Conservation (phyloP, 2,888 invertebrate genomes). For the Epistrophe eligans region DNA sequence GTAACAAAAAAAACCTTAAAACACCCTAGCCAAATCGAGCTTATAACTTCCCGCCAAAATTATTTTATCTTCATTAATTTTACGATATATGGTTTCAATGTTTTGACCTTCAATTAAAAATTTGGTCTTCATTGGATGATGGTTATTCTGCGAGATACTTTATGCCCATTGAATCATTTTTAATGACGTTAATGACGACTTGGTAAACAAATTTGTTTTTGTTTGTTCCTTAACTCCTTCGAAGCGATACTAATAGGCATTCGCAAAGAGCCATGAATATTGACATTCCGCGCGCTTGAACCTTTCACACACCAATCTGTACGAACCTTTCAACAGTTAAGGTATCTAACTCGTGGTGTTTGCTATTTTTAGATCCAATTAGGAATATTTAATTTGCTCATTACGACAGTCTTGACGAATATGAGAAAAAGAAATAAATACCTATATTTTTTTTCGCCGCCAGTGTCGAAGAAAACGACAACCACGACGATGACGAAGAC, state of each 20-base stretch:
- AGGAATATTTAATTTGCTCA: constrained; percentile 72
- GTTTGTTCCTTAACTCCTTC: constrained; percentile 1
- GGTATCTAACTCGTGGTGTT: not conserved
- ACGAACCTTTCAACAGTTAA: not conserved
- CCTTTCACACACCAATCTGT: constrained; percentile 15
- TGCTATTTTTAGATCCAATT: constrained; percentile 66
- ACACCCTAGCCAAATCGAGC: too few species aligned
- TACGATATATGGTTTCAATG: not conserved
- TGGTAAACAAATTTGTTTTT: constrained; percentile 17
- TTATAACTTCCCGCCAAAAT: too few species aligned
- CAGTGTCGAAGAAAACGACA: constrained; percentile 12
- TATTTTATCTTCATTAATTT: too few species aligned
- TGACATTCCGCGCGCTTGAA: constrained; percentile 14
- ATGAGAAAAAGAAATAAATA: not conserved
- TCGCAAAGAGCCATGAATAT: constrained; percentile 14
- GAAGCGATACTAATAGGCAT: constrained; percentile 22
- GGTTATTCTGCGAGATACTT: not conserved
- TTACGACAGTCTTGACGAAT: constrained; percentile 48
- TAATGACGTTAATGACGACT: constrained; percentile 27
- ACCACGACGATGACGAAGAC: constrained; percentile 6
- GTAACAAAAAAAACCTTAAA: too few species aligned
- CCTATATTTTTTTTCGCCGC: constrained; percentile 1
- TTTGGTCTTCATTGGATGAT: not conserved
- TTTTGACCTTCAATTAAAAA: not conserved
- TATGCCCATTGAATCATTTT: constrained; percentile 22